Evolutionary conservation across 1,140 invertebrate genomes (phyloP).

Genomic region (Drosophila saltans): DNA sequence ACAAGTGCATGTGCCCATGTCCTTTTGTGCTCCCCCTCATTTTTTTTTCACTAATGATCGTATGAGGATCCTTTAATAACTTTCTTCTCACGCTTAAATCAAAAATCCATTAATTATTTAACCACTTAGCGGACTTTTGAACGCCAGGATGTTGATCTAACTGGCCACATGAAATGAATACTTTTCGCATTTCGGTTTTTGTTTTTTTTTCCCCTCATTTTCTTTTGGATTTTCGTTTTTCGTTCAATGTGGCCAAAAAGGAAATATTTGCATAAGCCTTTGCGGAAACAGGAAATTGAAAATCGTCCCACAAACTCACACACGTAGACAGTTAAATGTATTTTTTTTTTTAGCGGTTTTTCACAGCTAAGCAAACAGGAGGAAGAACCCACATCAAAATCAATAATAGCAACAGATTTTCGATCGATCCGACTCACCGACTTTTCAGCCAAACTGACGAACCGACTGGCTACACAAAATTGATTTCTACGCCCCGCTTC

Average conservation of each 20-base stretch:
- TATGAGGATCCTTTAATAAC: conserved; percentile 29
- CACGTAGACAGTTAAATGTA: too few species aligned
- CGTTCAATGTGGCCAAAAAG: neutral
- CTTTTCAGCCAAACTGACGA: conserved; percentile 23
- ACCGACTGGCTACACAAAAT: conserved; percentile 25
- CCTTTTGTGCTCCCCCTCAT: conserved; percentile 16
- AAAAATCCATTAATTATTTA: conserved; percentile 60
- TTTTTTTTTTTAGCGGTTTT: conserved; percentile 11
- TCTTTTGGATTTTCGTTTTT: too few species aligned
- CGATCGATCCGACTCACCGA: conserved; percentile 21
- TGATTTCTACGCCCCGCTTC: conserved; percentile 50
- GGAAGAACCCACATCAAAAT: conserved; percentile 46
- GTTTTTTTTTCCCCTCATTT: too few species aligned
- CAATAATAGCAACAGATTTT: conserved; percentile 50
- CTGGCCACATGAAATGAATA: neutral
- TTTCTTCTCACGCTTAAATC: conserved; percentile 53
- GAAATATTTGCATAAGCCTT: conserved; percentile 59
- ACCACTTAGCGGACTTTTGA: conserved; percentile 10
- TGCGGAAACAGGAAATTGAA: conserved; percentile 52
- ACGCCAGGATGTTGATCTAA: conserved; percentile 30
- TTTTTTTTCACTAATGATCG: conserved; percentile 18
- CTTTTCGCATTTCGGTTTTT: conserved; percentile 2
- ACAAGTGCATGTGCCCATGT: conserved; percentile 22
- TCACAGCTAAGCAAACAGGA: conserved; percentile 54
- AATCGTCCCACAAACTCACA: conserved; percentile 37